Percentiles rank a stretch among this genome's conserved stretches.
phyloP scores from a whole-genome alignment of 2,888 invertebrate species.

The Gari tellinella region DNA sequence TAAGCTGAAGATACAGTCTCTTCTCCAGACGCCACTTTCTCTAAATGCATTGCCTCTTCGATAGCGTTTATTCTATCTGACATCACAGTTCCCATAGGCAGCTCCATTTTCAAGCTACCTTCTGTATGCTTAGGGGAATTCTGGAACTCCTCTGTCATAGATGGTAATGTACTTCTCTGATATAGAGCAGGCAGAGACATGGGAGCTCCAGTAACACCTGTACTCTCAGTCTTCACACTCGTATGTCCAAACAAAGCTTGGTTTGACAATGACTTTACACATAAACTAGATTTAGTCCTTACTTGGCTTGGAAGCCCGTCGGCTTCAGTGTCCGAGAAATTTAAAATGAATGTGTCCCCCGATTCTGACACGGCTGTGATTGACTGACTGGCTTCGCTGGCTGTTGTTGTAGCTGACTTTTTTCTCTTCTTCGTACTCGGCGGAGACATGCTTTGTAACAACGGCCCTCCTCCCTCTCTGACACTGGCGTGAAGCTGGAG shows the following conservation, averaged over 20 bases:
- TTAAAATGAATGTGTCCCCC: neutral
- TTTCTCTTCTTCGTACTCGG: slow-evolving; percentile 22
- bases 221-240: no score
- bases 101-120: no score
- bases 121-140: neutral
- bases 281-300: slow-evolving; percentile 29
- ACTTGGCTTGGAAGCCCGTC: slow-evolving; percentile 43
- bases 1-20: no score
- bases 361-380: neutral
- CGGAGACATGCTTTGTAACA: slow-evolving; percentile 12
- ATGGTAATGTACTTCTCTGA: no score
- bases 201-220: no score
- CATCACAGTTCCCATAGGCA: no score
- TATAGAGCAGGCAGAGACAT: no score
- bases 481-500: slow-evolving; percentile 50
- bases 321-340: slow-evolving; percentile 11
- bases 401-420: neutral
- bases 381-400: neutral
- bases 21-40: no score
- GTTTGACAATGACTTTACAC: slow-evolving; percentile 14
- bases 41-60: no score
- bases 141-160: neutral
- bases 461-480: slow-evolving; percentile 18
- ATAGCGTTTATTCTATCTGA: no score
- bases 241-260: slow-evolving; percentile 12